Evolutionary conservation across 2,888 invertebrate genomes (phyloP).

Genomic region (Ormyrus rosae): DNA sequence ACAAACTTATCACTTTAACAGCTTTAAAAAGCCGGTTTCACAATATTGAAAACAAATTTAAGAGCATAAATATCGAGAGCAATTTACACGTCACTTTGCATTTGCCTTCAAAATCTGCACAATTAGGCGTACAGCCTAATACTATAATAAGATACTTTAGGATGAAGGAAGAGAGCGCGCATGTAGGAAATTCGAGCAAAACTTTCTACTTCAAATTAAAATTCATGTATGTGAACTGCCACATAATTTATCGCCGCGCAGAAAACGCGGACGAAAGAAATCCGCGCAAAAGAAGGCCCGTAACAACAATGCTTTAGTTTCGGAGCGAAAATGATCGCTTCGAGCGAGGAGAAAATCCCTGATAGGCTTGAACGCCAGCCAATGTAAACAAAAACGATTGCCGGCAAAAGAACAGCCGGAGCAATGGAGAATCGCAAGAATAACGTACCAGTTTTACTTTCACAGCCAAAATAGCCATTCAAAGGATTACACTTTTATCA

Average conservation of each 20-base stretch:
- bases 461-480: conserved; percentile 15
- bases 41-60: no score
- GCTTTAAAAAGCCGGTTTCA: no score
- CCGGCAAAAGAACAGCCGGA: not conserved
- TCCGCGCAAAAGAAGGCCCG: conserved; percentile 9
- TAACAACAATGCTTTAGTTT: conserved; percentile 20
- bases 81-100: no score
- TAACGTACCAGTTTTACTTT: conserved; percentile 34
- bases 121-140: no score
- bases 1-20: no score
- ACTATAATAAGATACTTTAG: not conserved
- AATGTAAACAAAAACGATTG: conserved; percentile 49
- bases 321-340: conserved; percentile 12
- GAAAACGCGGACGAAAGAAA: conserved; percentile 25
- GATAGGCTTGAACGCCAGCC: not conserved
- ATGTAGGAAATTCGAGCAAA: not conserved
- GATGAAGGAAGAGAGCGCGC: not conserved
- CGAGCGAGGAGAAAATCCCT: conserved; percentile 27
- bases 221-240: conserved; percentile 17
- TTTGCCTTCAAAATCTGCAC: no score
- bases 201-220: conserved; percentile 34
- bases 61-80: no score
- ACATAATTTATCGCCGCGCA: conserved; percentile 30
- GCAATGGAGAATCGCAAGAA: conserved; percentile 8
- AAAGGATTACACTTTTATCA: not conserved